These are phyloP conservation scores for Eustalomyia histrio DNA, from an alignment of 2,888 invertebrate species.

Conservation along the genomic window DNA sequence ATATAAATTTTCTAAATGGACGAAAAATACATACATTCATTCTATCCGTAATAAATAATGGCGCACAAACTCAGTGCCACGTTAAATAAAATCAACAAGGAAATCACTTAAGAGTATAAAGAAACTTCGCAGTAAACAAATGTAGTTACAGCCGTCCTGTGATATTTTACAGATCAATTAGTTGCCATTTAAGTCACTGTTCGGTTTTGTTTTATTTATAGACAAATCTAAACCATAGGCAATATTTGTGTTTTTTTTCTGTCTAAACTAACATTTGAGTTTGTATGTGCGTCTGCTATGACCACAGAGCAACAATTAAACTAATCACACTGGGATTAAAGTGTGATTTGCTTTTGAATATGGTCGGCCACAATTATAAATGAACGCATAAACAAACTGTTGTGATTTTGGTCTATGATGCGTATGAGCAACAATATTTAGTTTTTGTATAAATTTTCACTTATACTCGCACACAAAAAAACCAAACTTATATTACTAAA, in stretches of 20 bases:
- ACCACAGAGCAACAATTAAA: slow-evolving; percentile 78
- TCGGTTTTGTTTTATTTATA: background rate
- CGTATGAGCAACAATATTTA: slow-evolving; percentile 45
- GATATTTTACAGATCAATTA: background rate
- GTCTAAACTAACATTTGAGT: background rate
- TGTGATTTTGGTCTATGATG: slow-evolving; percentile 51
- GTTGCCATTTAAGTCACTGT: background rate
- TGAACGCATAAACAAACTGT: slow-evolving; percentile 41
- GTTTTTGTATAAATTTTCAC: slow-evolving; percentile 61
- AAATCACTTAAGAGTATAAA: too few species aligned
- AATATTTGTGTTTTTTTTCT: background rate
- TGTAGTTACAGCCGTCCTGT: too few species aligned
- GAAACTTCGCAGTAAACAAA: too few species aligned
- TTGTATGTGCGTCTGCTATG: slow-evolving; percentile 23
- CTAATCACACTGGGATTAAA: slow-evolving; percentile 79
- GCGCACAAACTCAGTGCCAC: too few species aligned
- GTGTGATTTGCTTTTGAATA: slow-evolving; percentile 70
- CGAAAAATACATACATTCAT: too few species aligned
- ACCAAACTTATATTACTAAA: slow-evolving; percentile 19
- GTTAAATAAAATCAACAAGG: too few species aligned
- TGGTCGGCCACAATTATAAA: slow-evolving; percentile 42
- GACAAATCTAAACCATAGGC: background rate
- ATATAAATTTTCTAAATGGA: too few species aligned
- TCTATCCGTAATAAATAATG: too few species aligned
- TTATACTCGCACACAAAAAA: slow-evolving; percentile 27